Base-by-base conservation (phyloP, 2,113 vertebrate genomes). In the Paracanthobrama guichenoti region DNA sequence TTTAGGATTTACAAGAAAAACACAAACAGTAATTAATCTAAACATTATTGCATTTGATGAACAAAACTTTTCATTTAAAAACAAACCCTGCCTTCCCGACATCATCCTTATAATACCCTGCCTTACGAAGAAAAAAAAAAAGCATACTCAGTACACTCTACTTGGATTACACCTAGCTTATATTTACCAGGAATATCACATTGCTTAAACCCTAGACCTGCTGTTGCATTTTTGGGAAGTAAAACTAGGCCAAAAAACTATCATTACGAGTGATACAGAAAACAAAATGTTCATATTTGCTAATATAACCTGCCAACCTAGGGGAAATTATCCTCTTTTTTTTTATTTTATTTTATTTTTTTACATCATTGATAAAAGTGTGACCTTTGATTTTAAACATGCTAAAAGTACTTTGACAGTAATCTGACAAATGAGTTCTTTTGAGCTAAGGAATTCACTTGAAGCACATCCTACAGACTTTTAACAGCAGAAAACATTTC, bases 1-100 rank as follows among this genome's bases (percentile, higher is more conserved):
- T 24, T 88, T 66, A 88, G 86, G 84, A 78, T 85, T 60, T 50
- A 62, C 85, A 87, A 90, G 89, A 86, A 12, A 81, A 75, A 91
- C 90, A 88, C 90, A 92, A 90, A 86, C 53, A 83, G 79, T 86
- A 88, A 89, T 83, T 88, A 86, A 88, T 81, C 81, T 89, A 60
- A 81, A 88, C 86, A 79, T 93, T 94, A 94, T 93, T 94, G 93
- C 93, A 90, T 93, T 89, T 81, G 20, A 87, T 71, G 82, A 87
- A 88, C 87, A 13, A 84, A 87, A 69, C 64, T 50, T 75, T 80
- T 76, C 79, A 85, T 88, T 85, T n/a, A n/a, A n/a, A n/a, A n/a
- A n/a, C n/a, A 85, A 91, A 93, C 91, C 90, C 91, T 92, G 91
- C 91, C 90, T 89, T 86, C 90, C 88, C 72, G 75, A 67, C 69